A percentile compares a stretch with the other conserved stretches of the same genome.
Evolutionary conservation across 2,113 vertebrate genomes (phyloP).

Genomic region (Narcine bancroftii): DNA sequence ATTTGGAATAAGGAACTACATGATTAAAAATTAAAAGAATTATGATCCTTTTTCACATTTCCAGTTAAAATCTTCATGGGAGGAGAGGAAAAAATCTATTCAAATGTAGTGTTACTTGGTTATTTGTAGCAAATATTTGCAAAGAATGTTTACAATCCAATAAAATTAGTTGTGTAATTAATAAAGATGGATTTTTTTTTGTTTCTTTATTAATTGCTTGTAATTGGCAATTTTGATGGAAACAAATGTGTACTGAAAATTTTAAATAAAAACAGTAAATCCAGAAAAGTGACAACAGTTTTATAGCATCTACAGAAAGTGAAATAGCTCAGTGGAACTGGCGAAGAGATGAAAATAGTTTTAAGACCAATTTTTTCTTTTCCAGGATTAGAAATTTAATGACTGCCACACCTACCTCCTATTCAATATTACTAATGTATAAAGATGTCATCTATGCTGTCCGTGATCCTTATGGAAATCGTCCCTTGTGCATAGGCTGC

Average conservation of each 20-base stretch:
- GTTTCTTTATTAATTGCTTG: background rate
- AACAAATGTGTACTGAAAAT: too few relatives aligned
- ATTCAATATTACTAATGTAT: slow-evolving; percentile 88
- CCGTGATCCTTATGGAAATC: slow-evolving; percentile 89
- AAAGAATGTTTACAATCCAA: background rate
- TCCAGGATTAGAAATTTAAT: slow-evolving; percentile 90
- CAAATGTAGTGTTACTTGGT: too few relatives aligned
- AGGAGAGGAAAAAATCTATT: too few relatives aligned
- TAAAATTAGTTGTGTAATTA: background rate
- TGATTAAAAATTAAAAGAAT: background rate
- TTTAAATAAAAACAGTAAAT: too few relatives aligned
- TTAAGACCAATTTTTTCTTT: slow-evolving; percentile 42
- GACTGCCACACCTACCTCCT: slow-evolving; percentile 86
- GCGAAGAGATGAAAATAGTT: too few relatives aligned
- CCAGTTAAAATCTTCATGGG: background rate
- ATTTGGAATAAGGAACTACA: background rate
- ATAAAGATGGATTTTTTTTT: background rate
- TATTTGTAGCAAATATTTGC: too few relatives aligned
- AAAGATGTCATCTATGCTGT: slow-evolving; percentile 90
- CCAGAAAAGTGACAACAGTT: too few relatives aligned
- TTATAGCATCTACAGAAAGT: too few relatives aligned
- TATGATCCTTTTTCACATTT: background rate
- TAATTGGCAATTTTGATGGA: background rate
- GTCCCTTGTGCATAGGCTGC: slow-evolving; percentile 84
- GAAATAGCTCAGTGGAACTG: too few relatives aligned